These are phyloP conservation scores for Coryphaenoides rupestris DNA, from an alignment of 2,113 vertebrate species.

Conservation along the genomic window DNA sequence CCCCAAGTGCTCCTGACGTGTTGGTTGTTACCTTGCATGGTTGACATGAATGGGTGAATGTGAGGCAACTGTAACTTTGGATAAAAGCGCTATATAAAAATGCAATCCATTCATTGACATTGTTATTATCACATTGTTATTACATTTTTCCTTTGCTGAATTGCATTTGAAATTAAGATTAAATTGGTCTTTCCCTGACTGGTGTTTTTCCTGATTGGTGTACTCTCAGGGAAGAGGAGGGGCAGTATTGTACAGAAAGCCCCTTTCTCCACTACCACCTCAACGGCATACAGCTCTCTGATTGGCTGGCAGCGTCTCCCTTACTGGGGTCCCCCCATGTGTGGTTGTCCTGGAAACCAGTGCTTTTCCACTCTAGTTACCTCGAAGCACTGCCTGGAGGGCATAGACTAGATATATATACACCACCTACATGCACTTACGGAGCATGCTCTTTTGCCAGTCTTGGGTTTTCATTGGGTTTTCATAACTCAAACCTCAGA, in stretches of 20 bases:
- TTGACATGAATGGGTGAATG: no score
- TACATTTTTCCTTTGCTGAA: not conserved
- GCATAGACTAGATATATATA: constrained; percentile 27
- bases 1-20: no score
- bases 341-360: constrained; percentile 72
- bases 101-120: no score
- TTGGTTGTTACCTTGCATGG: no score
- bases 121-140: not conserved
- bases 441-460: constrained; percentile 23
- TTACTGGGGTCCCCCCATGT: constrained; percentile 50
- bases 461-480: no score
- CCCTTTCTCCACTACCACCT: no score
- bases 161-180: constrained; percentile 1
- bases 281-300: constrained; percentile 18
- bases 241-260: constrained; percentile 14
- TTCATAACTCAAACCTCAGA: constrained; percentile 32
- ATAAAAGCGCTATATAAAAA: no score
- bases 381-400: constrained; percentile 59
- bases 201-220: not conserved
- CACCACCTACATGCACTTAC: constrained; percentile 38
- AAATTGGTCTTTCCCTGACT: constrained; percentile 2
- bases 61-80: no score
- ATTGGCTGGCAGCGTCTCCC: constrained; percentile 65
- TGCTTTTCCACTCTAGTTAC: constrained; percentile 81
- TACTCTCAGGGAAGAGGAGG: no score